phyloP scores from a whole-genome alignment of 2,113 vertebrate genomes.

The Gobius niger region DNA sequence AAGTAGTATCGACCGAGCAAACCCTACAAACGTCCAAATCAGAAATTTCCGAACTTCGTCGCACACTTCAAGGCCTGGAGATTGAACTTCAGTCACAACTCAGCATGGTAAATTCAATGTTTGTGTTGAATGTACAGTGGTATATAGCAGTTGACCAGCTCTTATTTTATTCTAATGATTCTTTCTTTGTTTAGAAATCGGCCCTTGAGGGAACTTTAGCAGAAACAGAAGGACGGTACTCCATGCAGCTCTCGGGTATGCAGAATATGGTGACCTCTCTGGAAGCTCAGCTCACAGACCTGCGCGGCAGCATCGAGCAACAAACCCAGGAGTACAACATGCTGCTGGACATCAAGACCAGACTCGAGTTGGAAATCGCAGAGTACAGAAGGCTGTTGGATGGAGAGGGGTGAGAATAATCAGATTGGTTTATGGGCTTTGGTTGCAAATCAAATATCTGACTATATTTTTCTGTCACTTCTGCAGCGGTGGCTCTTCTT shows the following conservation, averaged over 20 bases:
- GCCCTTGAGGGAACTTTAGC: slow-evolving; percentile 81
- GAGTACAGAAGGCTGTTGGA: slow-evolving; percentile 90
- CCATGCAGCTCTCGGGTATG: slow-evolving; percentile 77
- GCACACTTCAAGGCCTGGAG: slow-evolving; percentile 82
- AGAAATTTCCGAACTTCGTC: slow-evolving; percentile 81
- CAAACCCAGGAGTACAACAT: slow-evolving; percentile 87
- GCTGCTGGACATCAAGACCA: slow-evolving; percentile 87
- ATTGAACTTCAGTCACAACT: slow-evolving; percentile 87
- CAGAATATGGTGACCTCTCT: slow-evolving; percentile 79
- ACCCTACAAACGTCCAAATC: slow-evolving; percentile 75
- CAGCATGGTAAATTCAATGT: slow-evolving; percentile 80
- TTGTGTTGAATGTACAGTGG: no score
- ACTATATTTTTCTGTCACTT: background rate
- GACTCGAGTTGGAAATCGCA: slow-evolving; percentile 90
- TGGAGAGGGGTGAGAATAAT: slow-evolving; percentile 75
- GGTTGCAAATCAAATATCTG: background rate
- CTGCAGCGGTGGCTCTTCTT: background rate
- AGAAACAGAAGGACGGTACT: slow-evolving; percentile 84
- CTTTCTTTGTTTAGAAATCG: slow-evolving; percentile 74
- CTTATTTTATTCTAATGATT: background rate
- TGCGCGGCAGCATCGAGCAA: slow-evolving; percentile 81
- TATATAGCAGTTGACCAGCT: background rate
- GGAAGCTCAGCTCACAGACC: slow-evolving; percentile 79
- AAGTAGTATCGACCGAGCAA: slow-evolving; percentile 76
- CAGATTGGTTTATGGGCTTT: background rate